phyloP scores from a whole-genome alignment of 2,113 vertebrate genomes.

The Scolopax mira region DNA sequence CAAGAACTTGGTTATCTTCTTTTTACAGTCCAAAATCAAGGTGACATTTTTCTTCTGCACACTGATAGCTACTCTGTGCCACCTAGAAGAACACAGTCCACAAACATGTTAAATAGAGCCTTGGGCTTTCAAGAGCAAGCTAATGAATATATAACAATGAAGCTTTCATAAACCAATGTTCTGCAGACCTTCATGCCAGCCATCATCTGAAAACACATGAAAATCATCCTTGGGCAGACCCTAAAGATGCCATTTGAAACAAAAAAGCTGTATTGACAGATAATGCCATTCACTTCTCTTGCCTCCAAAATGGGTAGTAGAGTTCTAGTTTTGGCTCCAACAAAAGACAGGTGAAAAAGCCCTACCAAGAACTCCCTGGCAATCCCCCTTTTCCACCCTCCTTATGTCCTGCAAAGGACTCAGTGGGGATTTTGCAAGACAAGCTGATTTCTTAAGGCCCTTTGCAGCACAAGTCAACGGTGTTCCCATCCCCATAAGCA shows the following conservation, averaged over 20 bases:
- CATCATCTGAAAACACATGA: not conserved
- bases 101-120: not conserved
- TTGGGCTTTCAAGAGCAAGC: not conserved
- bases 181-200: not conserved
- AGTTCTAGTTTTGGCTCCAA: not conserved
- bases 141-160: accelerated
- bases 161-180: not conserved
- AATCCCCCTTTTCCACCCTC: not conserved
- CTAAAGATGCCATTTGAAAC: not conserved
- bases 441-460: not conserved
- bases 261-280: not conserved
- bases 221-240: not conserved
- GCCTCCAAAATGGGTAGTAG: not conserved
- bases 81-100: conserved; percentile 72
- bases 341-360: not conserved
- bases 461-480: not conserved
- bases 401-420: not conserved
- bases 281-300: not conserved
- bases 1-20: conserved; percentile 85
- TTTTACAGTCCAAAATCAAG: conserved; percentile 94
- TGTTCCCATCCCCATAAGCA: accelerated
- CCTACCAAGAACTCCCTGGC: accelerated
- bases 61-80: conserved; percentile 95
- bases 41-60: conserved; percentile 92
- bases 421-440: not conserved